These are phyloP conservation scores for Chrysolina haemoptera DNA, from an alignment of 2,888 invertebrate genomes.

Conservation along the genomic window DNA sequence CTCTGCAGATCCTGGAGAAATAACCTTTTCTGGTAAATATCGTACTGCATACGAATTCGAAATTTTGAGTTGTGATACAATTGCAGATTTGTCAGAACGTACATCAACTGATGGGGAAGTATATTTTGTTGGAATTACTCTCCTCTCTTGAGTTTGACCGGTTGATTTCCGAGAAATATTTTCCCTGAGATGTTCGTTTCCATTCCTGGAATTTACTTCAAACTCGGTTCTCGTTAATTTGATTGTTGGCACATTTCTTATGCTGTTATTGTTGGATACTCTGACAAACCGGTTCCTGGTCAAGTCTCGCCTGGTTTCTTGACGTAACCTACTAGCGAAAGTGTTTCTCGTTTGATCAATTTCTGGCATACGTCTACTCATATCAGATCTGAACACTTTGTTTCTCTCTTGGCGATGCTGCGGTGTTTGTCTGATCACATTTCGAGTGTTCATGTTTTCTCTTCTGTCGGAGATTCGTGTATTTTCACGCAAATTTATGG, in stretches of 20 bases:
- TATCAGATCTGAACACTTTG: neutral
- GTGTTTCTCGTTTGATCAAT: conserved; percentile 1
- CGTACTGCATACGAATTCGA: neutral
- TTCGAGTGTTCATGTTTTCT: neutral
- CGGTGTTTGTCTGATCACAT: neutral
- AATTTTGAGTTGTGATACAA: neutral
- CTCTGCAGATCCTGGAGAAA: neutral
- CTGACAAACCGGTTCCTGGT: neutral
- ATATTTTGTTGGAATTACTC: neutral
- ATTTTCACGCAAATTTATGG: neutral
- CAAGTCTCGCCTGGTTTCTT: neutral
- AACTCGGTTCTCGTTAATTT: neutral
- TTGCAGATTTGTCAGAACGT: neutral
- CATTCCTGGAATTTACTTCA: neutral
- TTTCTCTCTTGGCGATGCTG: neutral
- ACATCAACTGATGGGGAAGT: neutral
- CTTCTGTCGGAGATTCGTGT: neutral
- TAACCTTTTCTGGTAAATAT: neutral
- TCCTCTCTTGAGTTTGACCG: neutral
- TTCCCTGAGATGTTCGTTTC: neutral
- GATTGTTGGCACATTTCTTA: neutral
- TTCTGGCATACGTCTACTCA: neutral
- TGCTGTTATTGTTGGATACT: neutral
- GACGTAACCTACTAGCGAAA: neutral
- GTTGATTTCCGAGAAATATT: neutral